Percentiles rank a stretch among this genome's conserved stretches.
These are phyloP conservation scores for Andrena trimmerana DNA, from an alignment of 2,888 invertebrate species.

Conservation along the genomic window DNA sequence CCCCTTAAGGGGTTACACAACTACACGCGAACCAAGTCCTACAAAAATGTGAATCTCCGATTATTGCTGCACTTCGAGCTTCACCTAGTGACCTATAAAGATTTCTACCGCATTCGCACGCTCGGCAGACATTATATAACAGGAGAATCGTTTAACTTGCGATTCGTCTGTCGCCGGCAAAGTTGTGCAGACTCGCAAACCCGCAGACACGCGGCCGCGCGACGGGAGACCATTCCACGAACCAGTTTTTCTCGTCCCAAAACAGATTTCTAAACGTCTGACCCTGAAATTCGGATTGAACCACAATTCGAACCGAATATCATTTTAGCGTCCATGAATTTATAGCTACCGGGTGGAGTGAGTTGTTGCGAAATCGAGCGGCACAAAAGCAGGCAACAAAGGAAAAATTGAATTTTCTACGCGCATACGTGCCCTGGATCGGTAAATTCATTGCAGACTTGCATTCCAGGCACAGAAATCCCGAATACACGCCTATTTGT, in stretches of 20 bases:
- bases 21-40: no score
- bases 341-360: slow-evolving; percentile 17
- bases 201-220: no score
- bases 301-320: not conserved
- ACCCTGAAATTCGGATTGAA: slow-evolving; percentile 10
- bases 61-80: no score
- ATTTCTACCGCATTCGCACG: no score
- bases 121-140: no score
- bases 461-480: slow-evolving; percentile 51
- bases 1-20: no score
- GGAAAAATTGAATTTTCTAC: slow-evolving; percentile 60
- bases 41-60: no score
- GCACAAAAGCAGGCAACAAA: slow-evolving; percentile 8
- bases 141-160: no score
- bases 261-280: slow-evolving; percentile 6
- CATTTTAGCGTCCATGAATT: slow-evolving; percentile 29
- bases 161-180: no score
- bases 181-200: no score
- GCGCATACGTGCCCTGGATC: slow-evolving; percentile 49
- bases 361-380: slow-evolving; percentile 35
- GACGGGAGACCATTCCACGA: not conserved
- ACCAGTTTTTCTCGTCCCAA: slow-evolving; percentile 17
- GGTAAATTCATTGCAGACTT: slow-evolving; percentile 40
- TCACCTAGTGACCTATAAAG: no score
- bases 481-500: slow-evolving; percentile 42